Percentiles rank a stretch among this genome's conserved stretches.
Conservation (phyloP, 2,888 invertebrate genomes). For the Sabellastarte sp. region DNA sequence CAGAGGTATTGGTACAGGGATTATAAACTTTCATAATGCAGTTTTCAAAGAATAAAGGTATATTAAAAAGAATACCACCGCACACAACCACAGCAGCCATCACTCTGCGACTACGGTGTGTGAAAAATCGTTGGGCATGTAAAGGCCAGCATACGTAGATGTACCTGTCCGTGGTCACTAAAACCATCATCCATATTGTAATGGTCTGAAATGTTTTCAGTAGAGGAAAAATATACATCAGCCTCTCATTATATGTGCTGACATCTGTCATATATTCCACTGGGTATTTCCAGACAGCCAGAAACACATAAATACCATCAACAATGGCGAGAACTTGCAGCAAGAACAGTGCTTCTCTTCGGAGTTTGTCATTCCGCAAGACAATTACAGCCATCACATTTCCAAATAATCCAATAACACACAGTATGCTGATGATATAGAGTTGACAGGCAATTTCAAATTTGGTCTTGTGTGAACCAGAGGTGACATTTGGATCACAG, state of each 20-base stretch:
- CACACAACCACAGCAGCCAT: constrained; percentile 16
- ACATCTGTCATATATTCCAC: constrained; percentile 18
- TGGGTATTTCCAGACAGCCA: constrained; percentile 26
- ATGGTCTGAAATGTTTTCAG: constrained; percentile 28
- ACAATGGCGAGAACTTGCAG: constrained; percentile 26
- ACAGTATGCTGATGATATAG: constrained; percentile 21
- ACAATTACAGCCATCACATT: constrained; percentile 23
- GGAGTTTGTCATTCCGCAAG: constrained; percentile 21
- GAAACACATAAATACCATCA: constrained; percentile 23
- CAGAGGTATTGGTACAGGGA: neutral
- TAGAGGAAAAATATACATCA: constrained; percentile 24
- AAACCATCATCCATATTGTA: constrained; percentile 30
- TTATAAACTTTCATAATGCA: constrained; percentile 14
- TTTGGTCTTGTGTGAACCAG: too few species aligned
- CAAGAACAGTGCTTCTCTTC: constrained; percentile 16
- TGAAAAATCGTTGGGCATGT: constrained; percentile 21
- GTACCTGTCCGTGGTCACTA: constrained; percentile 29
- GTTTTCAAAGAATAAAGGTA: constrained; percentile 26
- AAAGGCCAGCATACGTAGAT: constrained; percentile 26
- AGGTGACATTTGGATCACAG: too few species aligned
- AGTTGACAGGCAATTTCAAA: constrained; percentile 9
- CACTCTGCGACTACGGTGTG: constrained; percentile 8
- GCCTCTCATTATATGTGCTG: constrained; percentile 12
- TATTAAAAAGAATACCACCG: constrained; percentile 21
- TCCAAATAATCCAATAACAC: constrained; percentile 20